Evolutionary conservation across 2,113 vertebrate genomes (phyloP).

Genomic region (Ictalurus punctatus): DNA sequence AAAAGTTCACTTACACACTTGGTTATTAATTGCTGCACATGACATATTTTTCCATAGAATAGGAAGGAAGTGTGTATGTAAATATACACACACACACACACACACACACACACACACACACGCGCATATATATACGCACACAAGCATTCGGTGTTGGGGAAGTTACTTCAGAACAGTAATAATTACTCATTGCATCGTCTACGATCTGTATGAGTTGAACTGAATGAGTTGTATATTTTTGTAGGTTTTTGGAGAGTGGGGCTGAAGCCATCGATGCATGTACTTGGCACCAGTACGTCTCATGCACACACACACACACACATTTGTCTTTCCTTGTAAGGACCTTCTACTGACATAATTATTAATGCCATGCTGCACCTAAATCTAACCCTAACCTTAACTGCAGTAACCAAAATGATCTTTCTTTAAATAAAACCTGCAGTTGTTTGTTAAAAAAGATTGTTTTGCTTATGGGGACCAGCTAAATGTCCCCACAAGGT

Average conservation of each 20-base stretch:
- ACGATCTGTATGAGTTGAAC: not conserved
- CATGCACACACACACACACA: not conserved
- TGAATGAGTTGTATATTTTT: conserved; percentile 5
- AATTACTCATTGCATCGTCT: too few species aligned
- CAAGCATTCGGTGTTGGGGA: too few species aligned
- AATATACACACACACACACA: too few species aligned
- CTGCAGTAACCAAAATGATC: not conserved
- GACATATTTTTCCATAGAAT: not conserved
- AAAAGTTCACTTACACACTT: not conserved
- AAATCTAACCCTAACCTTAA: not conserved
- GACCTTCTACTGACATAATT: not conserved
- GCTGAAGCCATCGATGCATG: conserved; percentile 79
- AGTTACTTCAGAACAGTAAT: too few species aligned
- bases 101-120: too few species aligned
- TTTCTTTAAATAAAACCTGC: not conserved
- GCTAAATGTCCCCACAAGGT: too few species aligned
- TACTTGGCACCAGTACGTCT: conserved; percentile 95
- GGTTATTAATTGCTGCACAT: not conserved
- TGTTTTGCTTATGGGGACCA: not conserved
- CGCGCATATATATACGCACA: too few species aligned
- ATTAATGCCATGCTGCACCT: not conserved
- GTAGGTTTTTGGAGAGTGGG: conserved; percentile 84
- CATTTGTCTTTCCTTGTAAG: not conserved
- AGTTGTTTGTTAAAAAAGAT: not conserved
- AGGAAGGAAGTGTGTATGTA: not conserved